Percentiles rank a stretch among this genome's conserved stretches.
Conservation (phyloP, 2,113 vertebrate genomes). For the Zeus faber region DNA sequence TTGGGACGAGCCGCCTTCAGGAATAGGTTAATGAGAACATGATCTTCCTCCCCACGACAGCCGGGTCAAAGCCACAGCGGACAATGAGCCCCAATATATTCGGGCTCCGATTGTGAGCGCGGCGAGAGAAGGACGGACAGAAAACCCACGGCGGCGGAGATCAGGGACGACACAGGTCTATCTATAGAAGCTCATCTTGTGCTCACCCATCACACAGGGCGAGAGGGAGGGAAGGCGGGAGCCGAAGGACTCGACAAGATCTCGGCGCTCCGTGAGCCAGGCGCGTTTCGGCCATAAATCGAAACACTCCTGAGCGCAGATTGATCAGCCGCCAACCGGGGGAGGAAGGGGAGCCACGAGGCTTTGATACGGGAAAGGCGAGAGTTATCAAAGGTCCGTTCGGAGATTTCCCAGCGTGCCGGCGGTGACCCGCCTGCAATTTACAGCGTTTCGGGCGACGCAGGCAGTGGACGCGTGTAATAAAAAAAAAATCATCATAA, state of each 20-base stretch:
- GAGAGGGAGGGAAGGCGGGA: constrained; percentile 37
- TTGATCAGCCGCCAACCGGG: constrained; percentile 41
- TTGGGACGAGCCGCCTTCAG: too few species aligned
- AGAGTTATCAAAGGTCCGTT: constrained; percentile 59
- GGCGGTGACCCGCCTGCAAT: constrained; percentile 30
- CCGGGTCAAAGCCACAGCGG: too few species aligned
- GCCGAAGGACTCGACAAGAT: constrained; percentile 58
- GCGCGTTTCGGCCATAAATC: constrained; percentile 60
- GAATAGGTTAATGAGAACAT: too few species aligned
- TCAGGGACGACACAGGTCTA: constrained; percentile 53
- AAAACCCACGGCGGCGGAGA: constrained; percentile 45
- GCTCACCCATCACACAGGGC: constrained; percentile 40
- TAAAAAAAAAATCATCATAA: too few species aligned
- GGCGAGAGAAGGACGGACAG: constrained; percentile 42
- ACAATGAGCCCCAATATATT: constrained; percentile 35
- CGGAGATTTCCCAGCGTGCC: constrained; percentile 25
- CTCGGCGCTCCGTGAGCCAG: constrained; percentile 49
- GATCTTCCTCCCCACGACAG: too few species aligned
- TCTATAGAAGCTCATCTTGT: constrained; percentile 52
- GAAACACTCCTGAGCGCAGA: constrained; percentile 63
- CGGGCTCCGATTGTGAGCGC: constrained; percentile 30
- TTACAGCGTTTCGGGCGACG: background rate
- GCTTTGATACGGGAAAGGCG: constrained; percentile 56
- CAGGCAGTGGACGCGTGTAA: background rate
- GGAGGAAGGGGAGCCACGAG: constrained; percentile 30